phyloP scores from a whole-genome alignment of 2,888 invertebrate genomes.

The Alviniconcha strummeri region DNA sequence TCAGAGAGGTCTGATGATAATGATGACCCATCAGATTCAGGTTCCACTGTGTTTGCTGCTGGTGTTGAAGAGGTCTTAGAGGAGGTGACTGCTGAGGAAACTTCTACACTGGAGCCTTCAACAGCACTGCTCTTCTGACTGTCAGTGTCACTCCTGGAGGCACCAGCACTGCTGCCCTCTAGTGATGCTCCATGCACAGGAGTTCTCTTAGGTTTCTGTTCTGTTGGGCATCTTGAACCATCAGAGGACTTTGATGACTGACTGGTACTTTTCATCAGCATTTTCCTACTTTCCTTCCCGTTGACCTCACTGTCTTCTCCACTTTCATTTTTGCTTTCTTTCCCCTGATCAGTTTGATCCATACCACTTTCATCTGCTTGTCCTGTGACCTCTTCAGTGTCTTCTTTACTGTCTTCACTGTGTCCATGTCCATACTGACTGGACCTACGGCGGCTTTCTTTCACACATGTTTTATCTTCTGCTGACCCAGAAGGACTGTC shows the following conservation, averaged over 20 bases:
- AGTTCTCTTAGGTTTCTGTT: too few relatives aligned
- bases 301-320: neutral
- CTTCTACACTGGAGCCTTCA: neutral
- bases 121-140: neutral
- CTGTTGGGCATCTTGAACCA: too few relatives aligned
- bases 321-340: neutral
- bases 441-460: too few relatives aligned
- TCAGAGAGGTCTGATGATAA: slow-evolving; percentile 18
- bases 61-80: neutral
- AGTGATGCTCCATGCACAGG: too few relatives aligned
- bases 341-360: neutral
- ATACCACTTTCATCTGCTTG: neutral
- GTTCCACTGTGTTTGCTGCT: too few relatives aligned
- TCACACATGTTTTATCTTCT: too few relatives aligned
- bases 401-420: too few relatives aligned
- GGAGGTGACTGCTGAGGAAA: neutral
- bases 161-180: too few relatives aligned
- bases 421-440: too few relatives aligned
- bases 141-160: neutral
- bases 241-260: too few relatives aligned
- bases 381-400: too few relatives aligned
- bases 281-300: neutral
- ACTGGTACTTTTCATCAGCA: neutral
- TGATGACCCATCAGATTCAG: neutral
- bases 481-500: too few relatives aligned